These are phyloP conservation scores for Tetropium fuscum DNA, from an alignment of 2,888 invertebrate genomes.

Conservation along the genomic window DNA sequence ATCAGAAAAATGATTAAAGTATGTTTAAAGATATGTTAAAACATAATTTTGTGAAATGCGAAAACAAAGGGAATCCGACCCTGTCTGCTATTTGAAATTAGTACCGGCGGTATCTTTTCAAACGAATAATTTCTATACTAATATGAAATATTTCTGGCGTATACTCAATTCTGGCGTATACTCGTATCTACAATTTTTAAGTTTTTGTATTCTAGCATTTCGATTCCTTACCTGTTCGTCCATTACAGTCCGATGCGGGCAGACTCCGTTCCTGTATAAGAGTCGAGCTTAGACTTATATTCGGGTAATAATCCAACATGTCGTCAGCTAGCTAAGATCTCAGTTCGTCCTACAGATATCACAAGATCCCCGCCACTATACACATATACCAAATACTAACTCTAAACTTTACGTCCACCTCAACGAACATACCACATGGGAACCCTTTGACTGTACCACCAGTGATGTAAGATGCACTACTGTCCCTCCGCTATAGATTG, in stretches of 20 bases:
- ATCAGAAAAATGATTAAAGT: too few species aligned
- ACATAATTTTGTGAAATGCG: too few species aligned
- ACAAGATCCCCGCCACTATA: constrained; percentile 27
- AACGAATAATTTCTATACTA: too few species aligned
- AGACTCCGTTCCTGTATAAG: constrained; percentile 71
- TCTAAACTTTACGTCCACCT: constrained; percentile 18
- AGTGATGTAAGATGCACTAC: constrained; percentile 48
- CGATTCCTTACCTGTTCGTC: constrained; percentile 72
- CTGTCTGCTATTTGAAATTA: too few species aligned
- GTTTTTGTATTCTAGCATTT: background rate
- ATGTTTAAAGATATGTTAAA: too few species aligned
- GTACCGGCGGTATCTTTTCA: too few species aligned
- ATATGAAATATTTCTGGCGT: too few species aligned
- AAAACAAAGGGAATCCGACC: too few species aligned
- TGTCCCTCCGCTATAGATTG: constrained; percentile 60
- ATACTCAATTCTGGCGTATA: too few species aligned
- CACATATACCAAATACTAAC: constrained; percentile 5
- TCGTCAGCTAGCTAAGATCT: constrained; percentile 35
- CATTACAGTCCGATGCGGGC: constrained; percentile 73
- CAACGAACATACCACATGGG: constrained; percentile 34
- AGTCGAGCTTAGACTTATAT: constrained; percentile 68
- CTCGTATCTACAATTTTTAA: too few species aligned
- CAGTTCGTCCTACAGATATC: constrained; percentile 19
- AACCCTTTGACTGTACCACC: constrained; percentile 20
- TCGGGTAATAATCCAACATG: constrained; percentile 80